Conservation (phyloP, 2,113 vertebrate genomes). For the Oreotrochilus melanogaster region DNA sequence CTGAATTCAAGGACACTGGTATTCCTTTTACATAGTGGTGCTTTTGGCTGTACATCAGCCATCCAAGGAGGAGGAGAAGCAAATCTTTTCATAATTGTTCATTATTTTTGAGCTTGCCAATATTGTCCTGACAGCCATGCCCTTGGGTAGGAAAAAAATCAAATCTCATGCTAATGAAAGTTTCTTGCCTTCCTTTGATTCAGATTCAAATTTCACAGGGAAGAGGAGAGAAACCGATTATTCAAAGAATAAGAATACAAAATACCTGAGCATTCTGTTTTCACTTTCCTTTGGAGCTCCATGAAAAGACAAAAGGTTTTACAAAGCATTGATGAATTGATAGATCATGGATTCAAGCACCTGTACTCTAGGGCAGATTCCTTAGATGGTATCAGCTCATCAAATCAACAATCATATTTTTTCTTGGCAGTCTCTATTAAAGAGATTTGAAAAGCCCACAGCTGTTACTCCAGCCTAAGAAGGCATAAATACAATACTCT, state of each 20-base stretch:
- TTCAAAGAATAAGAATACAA: not conserved
- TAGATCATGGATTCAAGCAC: not conserved
- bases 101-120: not conserved
- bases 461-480: slow-evolving; percentile 2
- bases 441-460: slow-evolving; percentile 18
- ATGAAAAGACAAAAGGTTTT: not conserved
- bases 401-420: slow-evolving; percentile 12
- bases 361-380: not conserved
- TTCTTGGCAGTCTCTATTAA: not conserved
- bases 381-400: not conserved
- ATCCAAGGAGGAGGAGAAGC: not conserved
- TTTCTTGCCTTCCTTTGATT: not conserved
- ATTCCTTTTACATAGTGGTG: not conserved
- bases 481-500: not conserved
- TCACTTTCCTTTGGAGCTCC: not conserved
- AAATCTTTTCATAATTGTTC: not conserved
- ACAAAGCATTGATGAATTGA: not conserved
- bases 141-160: not conserved
- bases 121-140: not conserved
- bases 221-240: not conserved
- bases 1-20: not conserved
- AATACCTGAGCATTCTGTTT: not conserved
- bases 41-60: not conserved
- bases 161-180: not conserved
- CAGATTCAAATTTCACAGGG: not conserved